A percentile compares a stretch with the other conserved stretches of the same genome.
Conservation (phyloP, 1,140 invertebrate species). For the Lordiphosa collinella region DNA sequence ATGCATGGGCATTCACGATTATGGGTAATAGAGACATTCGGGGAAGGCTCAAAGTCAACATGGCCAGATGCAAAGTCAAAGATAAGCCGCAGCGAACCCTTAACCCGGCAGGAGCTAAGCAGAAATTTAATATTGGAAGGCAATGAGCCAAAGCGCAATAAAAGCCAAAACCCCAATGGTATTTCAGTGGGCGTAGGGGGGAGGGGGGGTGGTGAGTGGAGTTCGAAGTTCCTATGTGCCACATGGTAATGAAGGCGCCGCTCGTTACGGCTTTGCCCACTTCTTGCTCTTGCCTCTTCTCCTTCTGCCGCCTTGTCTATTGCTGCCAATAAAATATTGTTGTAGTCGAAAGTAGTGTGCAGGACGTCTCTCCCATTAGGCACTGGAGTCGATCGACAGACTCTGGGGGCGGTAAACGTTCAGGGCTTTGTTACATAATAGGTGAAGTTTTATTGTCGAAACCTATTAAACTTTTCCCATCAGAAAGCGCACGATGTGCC, state of each 20-base stretch:
- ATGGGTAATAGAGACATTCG: constrained; percentile 68
- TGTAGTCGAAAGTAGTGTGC: constrained; percentile 17
- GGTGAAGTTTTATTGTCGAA: constrained; percentile 78
- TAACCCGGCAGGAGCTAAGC: constrained; percentile 63
- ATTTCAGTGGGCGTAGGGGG: constrained; percentile 1
- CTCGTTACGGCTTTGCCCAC: constrained; percentile 4
- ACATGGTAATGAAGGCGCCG: constrained; percentile 35
- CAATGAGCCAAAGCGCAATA: constrained; percentile 71
- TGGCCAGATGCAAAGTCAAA: constrained; percentile 64
- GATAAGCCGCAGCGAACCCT: constrained; percentile 48
- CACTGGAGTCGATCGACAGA: constrained; percentile 47
- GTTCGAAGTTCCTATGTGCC: constrained; percentile 41
- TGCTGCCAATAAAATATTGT: constrained; percentile 53
- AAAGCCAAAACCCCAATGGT: constrained; percentile 59
- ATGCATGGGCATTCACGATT: constrained; percentile 66
- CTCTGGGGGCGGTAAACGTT: constrained; percentile 44
- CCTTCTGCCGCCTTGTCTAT: constrained; percentile 18
- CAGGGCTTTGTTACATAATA: constrained; percentile 74
- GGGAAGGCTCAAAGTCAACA: constrained; percentile 61
- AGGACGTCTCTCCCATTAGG: constrained; percentile 9
- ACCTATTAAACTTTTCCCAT: constrained; percentile 78
- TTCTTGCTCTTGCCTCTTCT: constrained; percentile 2
- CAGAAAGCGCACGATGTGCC: constrained; percentile 65
- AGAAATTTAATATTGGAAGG: constrained; percentile 76
- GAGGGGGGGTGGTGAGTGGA: background rate